Percentiles rank a stretch among this genome's conserved stretches.
These are phyloP conservation scores for Heliconius ismenius DNA, from an alignment of 2,888 invertebrate species.

Conservation along the genomic window DNA sequence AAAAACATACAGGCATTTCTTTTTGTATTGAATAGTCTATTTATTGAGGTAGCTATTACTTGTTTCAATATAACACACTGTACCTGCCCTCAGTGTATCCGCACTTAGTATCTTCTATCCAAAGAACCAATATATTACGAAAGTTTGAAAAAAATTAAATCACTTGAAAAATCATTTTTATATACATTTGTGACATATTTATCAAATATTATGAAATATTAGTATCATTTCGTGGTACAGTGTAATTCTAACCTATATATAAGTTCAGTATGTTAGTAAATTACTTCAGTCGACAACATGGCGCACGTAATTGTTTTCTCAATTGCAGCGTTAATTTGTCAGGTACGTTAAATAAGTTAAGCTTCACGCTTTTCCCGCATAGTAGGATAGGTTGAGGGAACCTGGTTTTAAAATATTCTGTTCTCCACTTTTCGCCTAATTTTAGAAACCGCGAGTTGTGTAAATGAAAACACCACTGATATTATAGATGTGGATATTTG, in stretches of 20 bases:
- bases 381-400: too few relatives aligned
- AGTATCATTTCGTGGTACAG: neutral
- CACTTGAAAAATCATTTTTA: neutral
- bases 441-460: neutral
- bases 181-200: constrained; percentile 9
- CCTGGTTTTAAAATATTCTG: neutral
- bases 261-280: constrained; percentile 17
- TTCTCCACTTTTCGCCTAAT: neutral
- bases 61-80: too few relatives aligned
- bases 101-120: neutral
- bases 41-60: too few relatives aligned
- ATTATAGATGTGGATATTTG: too few relatives aligned
- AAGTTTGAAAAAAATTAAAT: neutral
- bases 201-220: constrained; percentile 1
- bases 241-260: constrained; percentile 33
- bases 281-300: constrained; percentile 22
- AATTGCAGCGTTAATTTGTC: constrained; percentile 13
- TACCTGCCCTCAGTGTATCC: too few relatives aligned
- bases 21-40: too few relatives aligned
- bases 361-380: neutral
- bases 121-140: neutral
- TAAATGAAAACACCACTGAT: neutral
- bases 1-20: too few relatives aligned
- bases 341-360: constrained; percentile 21
- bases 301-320: constrained; percentile 20